phyloP scores from a whole-genome alignment of 2,797 vertebrate genomes.

The Sternotherus odoratus region DNA sequence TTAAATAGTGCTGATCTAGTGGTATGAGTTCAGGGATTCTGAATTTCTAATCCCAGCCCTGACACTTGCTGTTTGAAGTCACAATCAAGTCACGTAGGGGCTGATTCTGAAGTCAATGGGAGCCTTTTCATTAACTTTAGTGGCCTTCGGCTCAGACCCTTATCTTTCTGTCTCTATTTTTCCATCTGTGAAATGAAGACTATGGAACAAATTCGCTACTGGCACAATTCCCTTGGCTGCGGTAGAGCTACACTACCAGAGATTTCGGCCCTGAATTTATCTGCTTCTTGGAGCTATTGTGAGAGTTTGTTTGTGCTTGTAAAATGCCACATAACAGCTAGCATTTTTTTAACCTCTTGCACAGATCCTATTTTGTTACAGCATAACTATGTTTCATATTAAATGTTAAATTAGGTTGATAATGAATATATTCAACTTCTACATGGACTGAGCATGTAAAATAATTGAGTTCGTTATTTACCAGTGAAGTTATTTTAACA shows the following conservation, averaged over 20 bases:
- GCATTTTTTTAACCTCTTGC: neutral
- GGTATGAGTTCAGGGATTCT: neutral
- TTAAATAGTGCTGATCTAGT: neutral
- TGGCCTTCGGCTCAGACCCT: neutral
- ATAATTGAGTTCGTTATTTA: constrained; percentile 41
- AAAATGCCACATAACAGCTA: neutral
- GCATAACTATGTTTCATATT: neutral
- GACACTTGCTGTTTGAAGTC: neutral
- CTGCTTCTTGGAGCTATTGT: neutral
- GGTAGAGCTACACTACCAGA: neutral
- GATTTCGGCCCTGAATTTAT: neutral
- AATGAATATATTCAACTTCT: neutral
- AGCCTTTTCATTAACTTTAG: neutral
- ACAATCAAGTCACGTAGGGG: neutral
- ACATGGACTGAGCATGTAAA: neutral
- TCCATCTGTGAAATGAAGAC: neutral
- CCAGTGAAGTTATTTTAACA: constrained; percentile 62
- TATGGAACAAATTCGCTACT: neutral
- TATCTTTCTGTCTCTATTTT: neutral
- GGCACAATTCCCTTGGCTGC: neutral
- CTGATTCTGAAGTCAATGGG: neutral
- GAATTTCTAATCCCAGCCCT: neutral
- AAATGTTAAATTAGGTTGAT: neutral
- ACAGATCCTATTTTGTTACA: neutral
- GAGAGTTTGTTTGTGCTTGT: neutral